phyloP scores from a whole-genome alignment of 2,888 invertebrate species.

The Perizoma flavofasciatum region DNA sequence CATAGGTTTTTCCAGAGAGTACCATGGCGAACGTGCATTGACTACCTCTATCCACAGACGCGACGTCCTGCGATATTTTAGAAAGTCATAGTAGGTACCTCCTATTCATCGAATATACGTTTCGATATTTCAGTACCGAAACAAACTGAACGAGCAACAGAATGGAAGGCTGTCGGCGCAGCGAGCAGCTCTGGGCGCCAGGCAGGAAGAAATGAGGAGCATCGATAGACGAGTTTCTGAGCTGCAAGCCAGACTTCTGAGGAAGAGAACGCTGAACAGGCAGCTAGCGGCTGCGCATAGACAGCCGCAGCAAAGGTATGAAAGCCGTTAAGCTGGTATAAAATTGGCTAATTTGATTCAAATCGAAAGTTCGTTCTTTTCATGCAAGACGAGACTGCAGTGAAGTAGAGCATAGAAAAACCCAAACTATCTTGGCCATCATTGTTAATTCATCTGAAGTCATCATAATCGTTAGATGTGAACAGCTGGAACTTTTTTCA shows the following conservation, averaged over 20 bases:
- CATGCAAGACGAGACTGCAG: too few species aligned
- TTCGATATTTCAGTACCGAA: constrained; percentile 91
- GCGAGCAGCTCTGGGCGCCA: constrained; percentile 92
- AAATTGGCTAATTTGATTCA: too few species aligned
- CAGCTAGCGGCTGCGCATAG: constrained; percentile 79
- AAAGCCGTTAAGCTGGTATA: not conserved
- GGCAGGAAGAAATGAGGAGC: constrained; percentile 95
- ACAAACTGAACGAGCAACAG: constrained; percentile 97
- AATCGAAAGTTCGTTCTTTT: too few species aligned
- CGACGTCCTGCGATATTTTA: too few species aligned
- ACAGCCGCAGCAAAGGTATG: constrained; percentile 66
- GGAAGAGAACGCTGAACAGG: constrained; percentile 93
- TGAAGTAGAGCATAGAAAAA: too few species aligned
- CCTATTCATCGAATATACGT: constrained; percentile 18
- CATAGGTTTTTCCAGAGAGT: too few species aligned
- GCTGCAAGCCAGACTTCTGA: constrained; percentile 94
- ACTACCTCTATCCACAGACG: too few species aligned
- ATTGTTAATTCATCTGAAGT: too few species aligned
- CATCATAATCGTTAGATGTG: too few species aligned
- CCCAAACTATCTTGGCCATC: too few species aligned
- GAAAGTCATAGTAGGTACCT: not conserved
- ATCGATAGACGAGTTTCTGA: constrained; percentile 97
- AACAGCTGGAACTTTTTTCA: too few species aligned
- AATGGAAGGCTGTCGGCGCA: constrained; percentile 95
- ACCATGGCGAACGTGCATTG: too few species aligned